Conservation (phyloP, 2,888 invertebrate genomes). For the Dasypogon diadema region DNA sequence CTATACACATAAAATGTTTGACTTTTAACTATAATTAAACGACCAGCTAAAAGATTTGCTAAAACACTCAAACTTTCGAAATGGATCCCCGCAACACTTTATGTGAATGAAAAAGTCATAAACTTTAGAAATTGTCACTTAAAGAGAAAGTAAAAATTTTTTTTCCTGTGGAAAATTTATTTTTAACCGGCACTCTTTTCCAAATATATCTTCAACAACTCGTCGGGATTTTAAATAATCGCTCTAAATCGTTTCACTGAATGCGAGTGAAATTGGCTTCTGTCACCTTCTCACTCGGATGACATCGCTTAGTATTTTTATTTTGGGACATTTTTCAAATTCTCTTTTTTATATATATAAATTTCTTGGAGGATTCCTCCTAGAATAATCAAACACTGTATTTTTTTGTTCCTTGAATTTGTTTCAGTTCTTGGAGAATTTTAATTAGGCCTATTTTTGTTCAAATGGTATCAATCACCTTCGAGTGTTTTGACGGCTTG, state of each 20-base stretch:
- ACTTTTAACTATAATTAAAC: too few species aligned
- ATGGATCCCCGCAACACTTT: neutral
- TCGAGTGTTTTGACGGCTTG: neutral
- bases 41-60: neutral
- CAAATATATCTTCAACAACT: neutral
- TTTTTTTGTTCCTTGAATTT: neutral
- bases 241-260: neutral
- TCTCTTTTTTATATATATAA: neutral
- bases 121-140: conserved; percentile 4
- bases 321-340: neutral
- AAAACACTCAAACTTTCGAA: neutral
- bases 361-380: neutral
- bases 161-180: neutral
- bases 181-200: neutral
- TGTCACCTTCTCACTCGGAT: neutral
- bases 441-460: neutral
- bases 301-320: conserved; percentile 5
- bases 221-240: neutral
- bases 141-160: neutral
- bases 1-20: too few species aligned
- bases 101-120: neutral
- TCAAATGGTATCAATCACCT: neutral
- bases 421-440: neutral
- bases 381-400: neutral
- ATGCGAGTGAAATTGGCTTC: neutral